phyloP scores from a whole-genome alignment of 2,797 vertebrate species.

The Microctenopoma stevenorrisi region DNA sequence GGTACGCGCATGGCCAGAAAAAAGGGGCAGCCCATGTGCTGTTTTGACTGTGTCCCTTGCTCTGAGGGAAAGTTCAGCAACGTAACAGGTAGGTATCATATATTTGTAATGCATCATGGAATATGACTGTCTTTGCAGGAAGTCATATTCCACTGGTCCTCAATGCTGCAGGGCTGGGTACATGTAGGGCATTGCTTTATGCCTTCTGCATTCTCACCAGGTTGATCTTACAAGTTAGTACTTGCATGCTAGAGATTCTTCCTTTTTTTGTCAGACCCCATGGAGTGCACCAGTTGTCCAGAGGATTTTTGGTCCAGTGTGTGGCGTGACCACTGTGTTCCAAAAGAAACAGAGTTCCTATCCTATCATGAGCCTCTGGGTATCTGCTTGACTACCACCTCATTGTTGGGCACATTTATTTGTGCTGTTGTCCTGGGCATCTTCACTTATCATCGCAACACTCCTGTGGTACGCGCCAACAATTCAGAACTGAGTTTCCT shows the following conservation, averaged over 20 bases:
- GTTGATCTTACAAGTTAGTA: no score
- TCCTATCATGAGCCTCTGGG: constrained; percentile 55
- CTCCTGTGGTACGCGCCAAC: constrained; percentile 66
- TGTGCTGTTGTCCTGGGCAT: constrained; percentile 52
- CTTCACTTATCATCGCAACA: constrained; percentile 49
- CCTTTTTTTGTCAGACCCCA: constrained; percentile 55
- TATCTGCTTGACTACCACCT: constrained; percentile 23
- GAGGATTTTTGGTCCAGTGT: constrained; percentile 46
- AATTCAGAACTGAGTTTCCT: constrained; percentile 72
- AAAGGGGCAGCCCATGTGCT: constrained; percentile 75
- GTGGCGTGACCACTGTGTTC: constrained; percentile 58
- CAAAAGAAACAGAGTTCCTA: constrained; percentile 72
- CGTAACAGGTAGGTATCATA: constrained; percentile 38
- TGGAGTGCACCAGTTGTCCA: constrained; percentile 62
- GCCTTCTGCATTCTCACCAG: no score
- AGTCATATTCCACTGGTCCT: no score
- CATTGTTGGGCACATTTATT: constrained; percentile 50
- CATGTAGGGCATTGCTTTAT: no score
- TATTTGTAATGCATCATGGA: no score
- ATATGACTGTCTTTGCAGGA: no score
- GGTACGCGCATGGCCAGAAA: constrained; percentile 72
- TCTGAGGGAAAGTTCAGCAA: constrained; percentile 79
- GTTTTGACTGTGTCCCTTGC: constrained; percentile 79
- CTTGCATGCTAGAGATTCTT: background rate
- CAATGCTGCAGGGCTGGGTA: no score